Evolutionary conservation across 1,140 invertebrate genomes (phyloP).

Genomic region (Mya arenaria): DNA sequence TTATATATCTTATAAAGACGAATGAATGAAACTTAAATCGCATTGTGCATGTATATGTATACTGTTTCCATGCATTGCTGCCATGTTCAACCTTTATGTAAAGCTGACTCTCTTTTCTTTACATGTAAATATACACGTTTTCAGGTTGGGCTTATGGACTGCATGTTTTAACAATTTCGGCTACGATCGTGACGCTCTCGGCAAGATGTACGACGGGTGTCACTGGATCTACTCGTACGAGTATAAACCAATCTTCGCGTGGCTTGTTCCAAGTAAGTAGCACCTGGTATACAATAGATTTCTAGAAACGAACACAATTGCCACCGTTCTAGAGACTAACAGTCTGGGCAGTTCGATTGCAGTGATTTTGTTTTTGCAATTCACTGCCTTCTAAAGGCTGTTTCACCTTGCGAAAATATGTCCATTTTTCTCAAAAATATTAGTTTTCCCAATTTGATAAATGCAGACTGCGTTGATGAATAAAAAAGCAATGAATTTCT

Average conservation of each 20-base stretch:
- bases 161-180: slow-evolving; percentile 96
- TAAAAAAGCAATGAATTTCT: too few relatives aligned
- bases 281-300: too few relatives aligned
- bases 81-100: neutral
- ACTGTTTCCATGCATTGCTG: neutral
- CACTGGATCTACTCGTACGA: slow-evolving; percentile 96
- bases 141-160: slow-evolving; percentile 97
- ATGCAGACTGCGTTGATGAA: too few relatives aligned
- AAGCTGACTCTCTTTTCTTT: neutral
- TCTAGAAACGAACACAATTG: too few relatives aligned
- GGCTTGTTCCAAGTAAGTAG: slow-evolving; percentile 90
- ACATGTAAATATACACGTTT: neutral
- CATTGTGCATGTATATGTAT: neutral
- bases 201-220: slow-evolving; percentile 94
- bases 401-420: too few relatives aligned
- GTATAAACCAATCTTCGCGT: slow-evolving; percentile 94
- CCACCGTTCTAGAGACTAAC: too few relatives aligned
- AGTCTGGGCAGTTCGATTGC: too few relatives aligned
- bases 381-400: too few relatives aligned
- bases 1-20: neutral
- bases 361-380: too few relatives aligned
- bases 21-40: neutral
- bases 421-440: too few relatives aligned
- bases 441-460: too few relatives aligned
- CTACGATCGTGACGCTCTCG: slow-evolving; percentile 95